Percentiles rank a stretch among this genome's conserved stretches.
These are phyloP conservation scores for Spheniscus mendiculus DNA, from an alignment of 2,113 vertebrate genomes.

Conservation along the genomic window DNA sequence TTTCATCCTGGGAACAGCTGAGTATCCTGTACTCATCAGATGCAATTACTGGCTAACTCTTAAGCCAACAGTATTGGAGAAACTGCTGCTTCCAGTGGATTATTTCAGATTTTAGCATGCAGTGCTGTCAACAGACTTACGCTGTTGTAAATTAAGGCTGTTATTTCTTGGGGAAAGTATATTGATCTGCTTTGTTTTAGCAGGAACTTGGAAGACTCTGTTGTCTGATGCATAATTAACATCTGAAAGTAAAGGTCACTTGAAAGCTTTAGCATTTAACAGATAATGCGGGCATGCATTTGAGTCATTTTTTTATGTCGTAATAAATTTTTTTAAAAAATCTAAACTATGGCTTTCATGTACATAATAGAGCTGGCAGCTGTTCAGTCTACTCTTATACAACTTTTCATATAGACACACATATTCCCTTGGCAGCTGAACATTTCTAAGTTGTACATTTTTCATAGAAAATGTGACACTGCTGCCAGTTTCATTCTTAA, in stretches of 20 bases:
- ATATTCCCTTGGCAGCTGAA: background rate
- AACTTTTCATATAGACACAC: background rate
- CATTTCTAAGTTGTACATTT: background rate
- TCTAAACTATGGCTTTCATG: fast-evolving
- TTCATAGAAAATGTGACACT: background rate
- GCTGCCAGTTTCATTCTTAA: background rate
- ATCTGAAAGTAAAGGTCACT: background rate
- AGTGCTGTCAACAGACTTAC: background rate
- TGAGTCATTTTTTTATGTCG: background rate
- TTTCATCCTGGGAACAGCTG: background rate
- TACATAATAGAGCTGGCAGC: background rate
- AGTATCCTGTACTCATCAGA: background rate
- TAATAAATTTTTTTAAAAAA: background rate
- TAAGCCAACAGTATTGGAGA: background rate
- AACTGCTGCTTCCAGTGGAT: background rate
- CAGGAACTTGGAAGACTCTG: background rate
- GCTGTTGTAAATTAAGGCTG: background rate
- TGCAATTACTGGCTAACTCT: background rate
- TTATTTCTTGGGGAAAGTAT: background rate
- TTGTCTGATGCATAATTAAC: background rate
- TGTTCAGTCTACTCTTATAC: background rate
- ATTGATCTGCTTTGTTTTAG: background rate
- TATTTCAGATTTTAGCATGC: background rate
- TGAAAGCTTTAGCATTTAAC: background rate
- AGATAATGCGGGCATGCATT: background rate